Percentiles rank a stretch among this genome's conserved stretches.
Evolutionary conservation across 37 sponge, comb jelly and placozoan genomes (phyloP).

Genomic region (Halichondria panicea): DNA sequence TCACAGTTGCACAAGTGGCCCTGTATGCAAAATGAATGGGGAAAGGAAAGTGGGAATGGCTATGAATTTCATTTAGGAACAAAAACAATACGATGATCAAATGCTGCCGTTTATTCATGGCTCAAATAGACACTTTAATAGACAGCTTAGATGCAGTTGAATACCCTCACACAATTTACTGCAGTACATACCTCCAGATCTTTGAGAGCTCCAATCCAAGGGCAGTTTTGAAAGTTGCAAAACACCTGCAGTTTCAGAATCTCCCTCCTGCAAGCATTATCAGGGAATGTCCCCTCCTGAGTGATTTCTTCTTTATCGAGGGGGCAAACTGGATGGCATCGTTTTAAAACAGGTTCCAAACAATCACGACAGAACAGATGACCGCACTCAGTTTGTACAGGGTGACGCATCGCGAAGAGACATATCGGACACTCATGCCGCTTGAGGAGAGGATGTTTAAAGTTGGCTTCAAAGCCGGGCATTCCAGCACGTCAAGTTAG

Average conservation of each 20-base stretch:
- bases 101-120: no score
- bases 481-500: no score
- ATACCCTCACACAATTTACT: no score
- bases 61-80: no score
- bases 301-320: slow-evolving; percentile 52
- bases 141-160: no score
- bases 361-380: slow-evolving; percentile 66
- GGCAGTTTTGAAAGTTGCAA: slow-evolving; percentile 40
- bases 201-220: slow-evolving; percentile 38
- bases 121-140: no score
- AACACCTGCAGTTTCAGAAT: slow-evolving; percentile 41
- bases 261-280: slow-evolving; percentile 68
- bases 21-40: no score
- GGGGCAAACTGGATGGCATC: slow-evolving; percentile 31
- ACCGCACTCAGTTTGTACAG: slow-evolving; percentile 69
- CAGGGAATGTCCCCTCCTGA: slow-evolving; percentile 50
- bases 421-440: slow-evolving; percentile 63
- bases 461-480: slow-evolving; percentile 52
- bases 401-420: slow-evolving; percentile 39
- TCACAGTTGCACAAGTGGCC: slow-evolving; percentile 29
- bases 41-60: no score
- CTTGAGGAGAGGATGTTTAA: slow-evolving; percentile 39
- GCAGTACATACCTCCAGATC: slow-evolving; percentile 52
- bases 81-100: no score
- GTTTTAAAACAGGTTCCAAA: slow-evolving; percentile 38